Evolutionary conservation across 2,797 vertebrate species (phyloP), one percentile per base, ranked within the genome.

Genomic region (Catostomus latipinnis): DNA sequence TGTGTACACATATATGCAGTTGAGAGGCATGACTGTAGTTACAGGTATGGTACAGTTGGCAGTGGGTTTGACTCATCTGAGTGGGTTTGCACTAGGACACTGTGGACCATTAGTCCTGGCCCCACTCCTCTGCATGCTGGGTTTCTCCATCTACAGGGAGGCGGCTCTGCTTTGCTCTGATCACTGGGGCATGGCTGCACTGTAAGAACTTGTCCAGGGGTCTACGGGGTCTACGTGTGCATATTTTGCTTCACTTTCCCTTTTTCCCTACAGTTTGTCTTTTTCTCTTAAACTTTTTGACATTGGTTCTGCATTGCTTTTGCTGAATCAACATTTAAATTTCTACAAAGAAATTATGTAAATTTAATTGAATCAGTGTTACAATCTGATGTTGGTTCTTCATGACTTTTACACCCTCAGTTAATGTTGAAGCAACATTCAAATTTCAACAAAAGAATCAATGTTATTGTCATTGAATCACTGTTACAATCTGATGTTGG

Each of bases 51-150:
- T 95, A 72, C 94, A 95, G 88, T 8, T 94, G 43, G 71, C 6
- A 0, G 85, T 95, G 74, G 96, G 95, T 68, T 57, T 90, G 6
- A 88, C 87, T 0, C 95, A 95, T 0, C 1, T 86, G 61, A 90
- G 91, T 0, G 94, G 94, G 7, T 89, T 89, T 83, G 84, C 92
- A 56, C 82, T 86, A 0, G 68, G 0, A 68, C 88, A 46, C 80
- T 94, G 93, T 0, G 93, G 95, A 16, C 96, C 96, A 12, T 92
- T 96, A 90, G 94, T 96, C 14, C 87, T 96, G 88, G 94, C 96
- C 0, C 95, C 95, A 5, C 90, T 91, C 63, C 91, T 96, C 62
- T 93, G 94, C 71, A 90, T 96, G 78, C 93, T 95, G 0, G 95
- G 95, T 0, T 90, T 96, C 8, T 95, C 94, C 0, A 86, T 92